Evolutionary conservation across 2,888 invertebrate genomes (phyloP).

Genomic region (Himalopsyche kuldschensis): DNA sequence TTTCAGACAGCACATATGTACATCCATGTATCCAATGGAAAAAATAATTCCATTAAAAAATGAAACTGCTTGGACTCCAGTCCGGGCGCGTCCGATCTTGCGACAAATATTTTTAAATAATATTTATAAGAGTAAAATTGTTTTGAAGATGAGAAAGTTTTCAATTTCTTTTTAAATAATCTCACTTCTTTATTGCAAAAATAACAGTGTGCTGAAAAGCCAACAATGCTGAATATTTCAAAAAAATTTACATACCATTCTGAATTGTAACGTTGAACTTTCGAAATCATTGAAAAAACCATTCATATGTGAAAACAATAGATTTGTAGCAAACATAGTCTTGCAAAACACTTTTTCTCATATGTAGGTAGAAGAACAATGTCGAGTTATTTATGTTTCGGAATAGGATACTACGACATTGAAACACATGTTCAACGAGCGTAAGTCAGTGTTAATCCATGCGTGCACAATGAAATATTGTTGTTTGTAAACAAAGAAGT

Average conservation of each 20-base stretch:
- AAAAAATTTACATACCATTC: neutral
- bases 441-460: neutral
- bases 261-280: neutral
- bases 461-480: constrained; percentile 1
- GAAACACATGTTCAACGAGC: constrained; percentile 11
- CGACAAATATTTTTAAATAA: no score
- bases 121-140: no score
- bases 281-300: neutral
- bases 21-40: no score
- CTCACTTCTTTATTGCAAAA: neutral
- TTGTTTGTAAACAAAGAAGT: neutral
- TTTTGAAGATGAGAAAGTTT: neutral
- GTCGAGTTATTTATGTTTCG: neutral
- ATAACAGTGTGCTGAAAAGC: neutral
- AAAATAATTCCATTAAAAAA: no score
- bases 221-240: neutral
- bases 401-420: constrained; percentile 10
- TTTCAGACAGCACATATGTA: no score
- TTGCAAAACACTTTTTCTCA: constrained; percentile 5
- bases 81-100: no score
- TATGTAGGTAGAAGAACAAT: constrained; percentile 1
- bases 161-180: neutral
- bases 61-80: no score
- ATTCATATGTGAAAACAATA: constrained; percentile 13
- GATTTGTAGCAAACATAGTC: neutral